phyloP scores from a whole-genome alignment of 2,888 invertebrate species.

The Malthinus flaveolus region DNA sequence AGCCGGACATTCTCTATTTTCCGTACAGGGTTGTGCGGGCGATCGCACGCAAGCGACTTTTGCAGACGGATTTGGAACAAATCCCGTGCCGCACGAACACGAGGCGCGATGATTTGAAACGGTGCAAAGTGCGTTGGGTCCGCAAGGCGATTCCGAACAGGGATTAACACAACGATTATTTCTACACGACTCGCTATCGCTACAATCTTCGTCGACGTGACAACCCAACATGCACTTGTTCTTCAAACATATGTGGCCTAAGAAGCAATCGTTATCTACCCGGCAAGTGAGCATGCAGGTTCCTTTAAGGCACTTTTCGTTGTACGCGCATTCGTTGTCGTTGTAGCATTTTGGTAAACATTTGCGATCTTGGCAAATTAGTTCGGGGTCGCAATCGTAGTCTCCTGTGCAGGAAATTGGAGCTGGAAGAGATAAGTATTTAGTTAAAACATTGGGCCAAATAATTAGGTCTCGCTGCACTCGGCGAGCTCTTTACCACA shows the following conservation, averaged over 20 bases:
- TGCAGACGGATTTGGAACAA: slow-evolving; percentile 86
- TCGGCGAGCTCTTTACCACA: neutral
- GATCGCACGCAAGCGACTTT: slow-evolving; percentile 85
- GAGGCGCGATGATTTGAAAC: slow-evolving; percentile 79
- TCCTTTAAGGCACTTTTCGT: slow-evolving; percentile 84
- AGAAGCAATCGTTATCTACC: slow-evolving; percentile 89
- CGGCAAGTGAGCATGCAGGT: slow-evolving; percentile 88
- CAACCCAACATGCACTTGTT: slow-evolving; percentile 88
- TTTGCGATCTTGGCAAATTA: slow-evolving; percentile 78
- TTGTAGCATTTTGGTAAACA: slow-evolving; percentile 76
- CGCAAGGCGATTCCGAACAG: slow-evolving; percentile 76
- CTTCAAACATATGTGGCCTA: slow-evolving; percentile 85
- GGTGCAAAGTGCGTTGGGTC: slow-evolving; percentile 81
- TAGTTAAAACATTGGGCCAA: neutral
- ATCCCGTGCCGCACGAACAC: slow-evolving; percentile 76
- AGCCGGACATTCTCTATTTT: slow-evolving; percentile 74
- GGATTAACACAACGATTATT: slow-evolving; percentile 81
- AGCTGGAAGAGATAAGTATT: slow-evolving; percentile 58
- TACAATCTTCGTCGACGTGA: slow-evolving; percentile 84
- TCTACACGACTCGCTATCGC: slow-evolving; percentile 80
- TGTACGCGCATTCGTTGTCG: slow-evolving; percentile 84
- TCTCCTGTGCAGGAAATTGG: slow-evolving; percentile 74
- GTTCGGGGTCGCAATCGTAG: slow-evolving; percentile 71
- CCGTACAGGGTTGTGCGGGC: slow-evolving; percentile 73
- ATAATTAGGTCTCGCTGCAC: no score